phyloP scores from a whole-genome alignment of 2,888 invertebrate genomes.

The Drosophila mulleri region DNA sequence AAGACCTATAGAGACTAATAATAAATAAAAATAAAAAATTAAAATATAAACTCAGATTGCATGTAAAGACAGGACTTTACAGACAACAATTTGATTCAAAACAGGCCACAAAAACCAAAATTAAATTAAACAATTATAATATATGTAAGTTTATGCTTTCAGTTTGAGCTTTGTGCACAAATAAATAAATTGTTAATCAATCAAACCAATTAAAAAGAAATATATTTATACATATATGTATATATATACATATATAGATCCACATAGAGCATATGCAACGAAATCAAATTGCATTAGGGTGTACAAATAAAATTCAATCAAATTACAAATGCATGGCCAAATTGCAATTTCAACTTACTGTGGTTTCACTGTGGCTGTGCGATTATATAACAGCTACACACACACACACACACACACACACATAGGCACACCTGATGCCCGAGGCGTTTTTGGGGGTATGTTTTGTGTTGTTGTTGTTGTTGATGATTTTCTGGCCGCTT shows the following conservation, averaged over 20 bases:
- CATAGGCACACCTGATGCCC: conserved; percentile 7
- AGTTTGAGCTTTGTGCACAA: not conserved
- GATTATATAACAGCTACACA: not conserved
- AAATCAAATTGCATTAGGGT: conserved; percentile 53
- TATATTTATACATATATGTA: not conserved
- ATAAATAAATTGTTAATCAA: conserved; percentile 45
- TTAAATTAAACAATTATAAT: not conserved
- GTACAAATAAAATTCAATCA: conserved; percentile 51
- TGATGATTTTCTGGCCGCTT: conserved; percentile 32
- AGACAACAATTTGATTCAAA: too few species aligned
- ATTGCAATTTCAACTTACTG: conserved; percentile 50
- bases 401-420: conserved; percentile 8
- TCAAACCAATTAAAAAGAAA: conserved; percentile 26
- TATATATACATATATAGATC: not conserved
- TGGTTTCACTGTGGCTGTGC: conserved; percentile 31
- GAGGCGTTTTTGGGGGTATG: not conserved
- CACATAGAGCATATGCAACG: conserved; percentile 13
- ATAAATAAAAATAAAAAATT: too few species aligned
- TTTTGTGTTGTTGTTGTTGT: too few species aligned
- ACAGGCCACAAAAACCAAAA: too few species aligned
- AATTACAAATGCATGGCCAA: conserved; percentile 50
- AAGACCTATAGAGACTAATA: too few species aligned
- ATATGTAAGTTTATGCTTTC: not conserved
- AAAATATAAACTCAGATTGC: too few species aligned
- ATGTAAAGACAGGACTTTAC: too few species aligned